Conservation (phyloP, 23 tunicate species). For the Ascidia mentula region DNA sequence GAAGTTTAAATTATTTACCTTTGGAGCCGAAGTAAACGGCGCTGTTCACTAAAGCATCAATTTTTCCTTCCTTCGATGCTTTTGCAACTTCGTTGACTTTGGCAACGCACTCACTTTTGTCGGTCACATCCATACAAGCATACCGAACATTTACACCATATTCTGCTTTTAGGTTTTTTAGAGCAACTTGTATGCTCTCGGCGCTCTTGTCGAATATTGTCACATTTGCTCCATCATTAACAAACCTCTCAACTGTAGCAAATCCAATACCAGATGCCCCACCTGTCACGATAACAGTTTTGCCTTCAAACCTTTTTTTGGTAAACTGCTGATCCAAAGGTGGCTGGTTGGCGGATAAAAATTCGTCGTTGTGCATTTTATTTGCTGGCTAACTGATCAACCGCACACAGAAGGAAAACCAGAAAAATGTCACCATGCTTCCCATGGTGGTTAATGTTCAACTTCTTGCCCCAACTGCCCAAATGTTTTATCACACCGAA, state of each 20-base stretch:
- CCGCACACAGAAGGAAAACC: too few species aligned
- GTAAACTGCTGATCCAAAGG: conserved; percentile 43
- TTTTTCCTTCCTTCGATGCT: conserved; percentile 16
- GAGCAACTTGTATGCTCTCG: conserved; percentile 32
- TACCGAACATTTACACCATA: conserved; percentile 4
- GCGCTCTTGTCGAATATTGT: conserved; percentile 51
- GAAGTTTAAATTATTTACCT: conserved; percentile 66
- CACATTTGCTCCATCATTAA: conserved; percentile 80
- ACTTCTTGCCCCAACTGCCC: too few species aligned
- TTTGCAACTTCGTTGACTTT: conserved; percentile 24
- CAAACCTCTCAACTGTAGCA: conserved; percentile 81
- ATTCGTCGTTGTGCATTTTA: conserved; percentile 8
- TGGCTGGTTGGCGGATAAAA: conserved; percentile 28
- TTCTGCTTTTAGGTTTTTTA: neutral
- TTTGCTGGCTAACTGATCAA: too few species aligned
- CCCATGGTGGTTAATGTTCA: too few species aligned
- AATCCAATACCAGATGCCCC: conserved; percentile 78
- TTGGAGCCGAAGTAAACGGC: conserved; percentile 57
- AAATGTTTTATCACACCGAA: too few species aligned
- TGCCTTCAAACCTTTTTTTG: conserved; percentile 32
- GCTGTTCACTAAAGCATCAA: conserved; percentile 45
- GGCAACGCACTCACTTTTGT: conserved; percentile 16
- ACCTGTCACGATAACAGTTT: conserved; percentile 46
- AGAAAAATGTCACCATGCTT: too few species aligned
- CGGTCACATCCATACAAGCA: conserved; percentile 25